phyloP scores from a whole-genome alignment of 2,797 vertebrate species.

The Clarias platycephalus region DNA sequence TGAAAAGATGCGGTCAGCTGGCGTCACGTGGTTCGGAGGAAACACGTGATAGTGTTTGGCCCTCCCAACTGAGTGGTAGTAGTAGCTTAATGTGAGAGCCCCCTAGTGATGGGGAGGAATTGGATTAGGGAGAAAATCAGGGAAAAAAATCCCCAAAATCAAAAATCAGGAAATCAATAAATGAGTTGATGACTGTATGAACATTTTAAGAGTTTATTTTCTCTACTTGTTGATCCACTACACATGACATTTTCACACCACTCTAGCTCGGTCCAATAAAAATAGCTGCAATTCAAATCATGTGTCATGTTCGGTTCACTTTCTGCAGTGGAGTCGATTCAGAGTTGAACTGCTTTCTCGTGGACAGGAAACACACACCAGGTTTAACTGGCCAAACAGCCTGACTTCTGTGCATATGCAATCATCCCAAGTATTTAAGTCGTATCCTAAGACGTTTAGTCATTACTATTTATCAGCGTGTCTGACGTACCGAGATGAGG shows the following conservation, averaged over 20 bases:
- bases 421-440: too few species aligned
- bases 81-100: too few species aligned
- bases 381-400: not conserved
- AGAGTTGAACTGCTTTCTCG: not conserved
- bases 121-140: too few species aligned
- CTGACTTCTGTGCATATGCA: not conserved
- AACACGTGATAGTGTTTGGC: too few species aligned
- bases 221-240: not conserved
- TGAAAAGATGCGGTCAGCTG: too few species aligned
- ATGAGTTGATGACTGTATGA: not conserved
- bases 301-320: not conserved
- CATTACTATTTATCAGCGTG: not conserved
- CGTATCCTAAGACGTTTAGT: not conserved
- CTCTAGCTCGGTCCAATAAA: not conserved
- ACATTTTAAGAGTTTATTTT: not conserved
- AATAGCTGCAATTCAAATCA: not conserved
- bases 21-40: too few species aligned
- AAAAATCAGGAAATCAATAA: not conserved
- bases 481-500: slow-evolving; percentile 82
- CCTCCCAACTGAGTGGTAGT: too few species aligned
- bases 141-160: too few species aligned
- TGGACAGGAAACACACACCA: not conserved
- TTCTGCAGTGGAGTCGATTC: not conserved
- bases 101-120: too few species aligned
- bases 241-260: not conserved